Evolutionary conservation across 2,797 vertebrate genomes (phyloP), one percentile per base, ranked within the genome.

Genomic region (Labroides dimidiatus): DNA sequence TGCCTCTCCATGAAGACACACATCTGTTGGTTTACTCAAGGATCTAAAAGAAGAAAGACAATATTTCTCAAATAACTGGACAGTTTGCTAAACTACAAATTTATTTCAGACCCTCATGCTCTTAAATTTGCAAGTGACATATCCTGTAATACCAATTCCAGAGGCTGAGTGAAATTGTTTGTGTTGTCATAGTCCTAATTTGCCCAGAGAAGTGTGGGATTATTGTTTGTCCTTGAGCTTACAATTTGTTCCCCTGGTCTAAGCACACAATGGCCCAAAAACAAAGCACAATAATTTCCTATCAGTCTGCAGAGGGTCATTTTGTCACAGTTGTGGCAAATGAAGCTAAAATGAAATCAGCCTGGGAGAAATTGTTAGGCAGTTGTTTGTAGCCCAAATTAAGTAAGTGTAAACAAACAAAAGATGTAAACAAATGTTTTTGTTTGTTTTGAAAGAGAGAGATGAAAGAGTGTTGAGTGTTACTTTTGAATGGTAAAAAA

Each of bases 161-260:
- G 53, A 64, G 60, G 76, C 80, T 53, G 51, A 72, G 67, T 62
- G 62, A 73, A 77, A 85, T 77, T 81, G 76, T 58, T 72, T 72
- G 30, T 60, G 68, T 58, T 84, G 72, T 81, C 50, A 71, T 82
- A 61, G 68, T 39, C n/a, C 53, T 16, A 41, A 75, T 79, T 79
- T 81, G 58, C 69, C 69, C 49, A 39, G 33, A 72, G 67, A 79
- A 48, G 52, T 76, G 76, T 63, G 39, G 54, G 76, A 75, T 64
- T 80, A 77, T 81, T 80, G n/a, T 59, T 72, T 62, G 24, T 80
- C 74, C 61, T 48, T 16, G 1, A 56, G 80, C 52, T 36, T 5
- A 41, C 54, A 77, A 70, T 81, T 49, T 47, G 33, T 57, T 81
- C 65, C 61, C 16, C 49, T 68, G 49, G 44, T 61, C 61, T 58